Base-by-base conservation (phyloP, 2,888 invertebrate species). In the Timandra comae region DNA sequence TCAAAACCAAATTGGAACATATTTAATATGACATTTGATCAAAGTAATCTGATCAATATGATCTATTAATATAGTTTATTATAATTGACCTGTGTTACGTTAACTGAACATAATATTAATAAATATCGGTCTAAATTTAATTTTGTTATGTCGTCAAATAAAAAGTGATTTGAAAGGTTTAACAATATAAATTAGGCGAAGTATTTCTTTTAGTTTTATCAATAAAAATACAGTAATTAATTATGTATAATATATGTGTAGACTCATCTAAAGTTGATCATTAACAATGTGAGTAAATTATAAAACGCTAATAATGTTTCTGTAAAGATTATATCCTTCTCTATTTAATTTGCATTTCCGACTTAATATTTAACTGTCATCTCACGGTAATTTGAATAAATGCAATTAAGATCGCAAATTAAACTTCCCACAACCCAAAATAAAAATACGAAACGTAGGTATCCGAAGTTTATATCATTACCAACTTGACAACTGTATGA, bases 61-160 rank as follows among this genome's bases (percentile, higher is more conserved):
- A 63, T 62, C 64, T 56, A 63, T 64, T 52, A 58, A 67, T 51
- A 52, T 57, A 60, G 64, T 63, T 62, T 63, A 62, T 65, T 62
- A 45, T 57, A 56, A 65, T 57, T 55, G 49, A 57, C 51, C 37
- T 43, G 39, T 47, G 38, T 43, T 50, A 41, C 42, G n/a, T 48
- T 29, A 43, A 49, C 39, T 48, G 40, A 46, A 44, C 16, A 51
- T 41, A 33, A 48, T 38, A 51, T 52, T n/a, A n/a, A 54, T 52
- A 43, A 43, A 58, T 4, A n/a, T 22, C 16, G 4, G n/a, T 16
- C 1, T 6, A 16, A 16, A 16, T 16, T 16, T 16, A 16, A 16
- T 16, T 16, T 16, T 6, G 16, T n/a, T n/a, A n/a, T n/a, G n/a
- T n/a, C n/a, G n/a, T n/a, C n/a, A n/a, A n/a, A n/a, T n/a, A n/a